phyloP scores from a whole-genome alignment of 2,888 invertebrate genomes.

The Aphelenchoides bicaudatus region DNA sequence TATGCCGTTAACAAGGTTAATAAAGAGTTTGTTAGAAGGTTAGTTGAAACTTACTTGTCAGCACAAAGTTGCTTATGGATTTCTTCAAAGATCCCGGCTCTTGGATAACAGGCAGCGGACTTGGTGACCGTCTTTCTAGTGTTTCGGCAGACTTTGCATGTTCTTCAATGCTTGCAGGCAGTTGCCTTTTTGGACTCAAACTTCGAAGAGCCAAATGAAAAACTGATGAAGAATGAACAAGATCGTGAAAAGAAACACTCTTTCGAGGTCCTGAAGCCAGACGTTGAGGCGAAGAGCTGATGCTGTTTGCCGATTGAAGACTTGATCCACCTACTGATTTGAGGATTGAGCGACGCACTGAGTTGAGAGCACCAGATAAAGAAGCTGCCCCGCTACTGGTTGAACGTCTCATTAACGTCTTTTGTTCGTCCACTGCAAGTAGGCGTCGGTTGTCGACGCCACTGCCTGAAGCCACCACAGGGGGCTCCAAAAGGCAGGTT shows the following conservation, averaged over 20 bases:
- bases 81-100: conserved; percentile 2
- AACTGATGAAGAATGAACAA: conserved; percentile 24
- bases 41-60: conserved; percentile 1
- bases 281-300: neutral
- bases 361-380: neutral
- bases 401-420: conserved; percentile 9
- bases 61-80: neutral
- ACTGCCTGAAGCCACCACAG: neutral
- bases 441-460: neutral
- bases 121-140: too few species aligned
- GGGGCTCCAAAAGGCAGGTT: too few species aligned
- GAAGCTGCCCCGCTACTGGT: conserved; percentile 13
- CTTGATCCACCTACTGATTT: conserved; percentile 6
- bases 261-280: conserved; percentile 15
- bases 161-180: neutral
- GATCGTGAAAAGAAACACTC: conserved; percentile 28
- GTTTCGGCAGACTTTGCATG: conserved; percentile 4
- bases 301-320: too few species aligned
- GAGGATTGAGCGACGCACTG: conserved; percentile 16
- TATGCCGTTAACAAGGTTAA: too few species aligned
- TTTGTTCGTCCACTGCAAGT: neutral
- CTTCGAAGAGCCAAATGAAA: conserved; percentile 27
- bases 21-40: too few species aligned
- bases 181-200: conserved; percentile 22
- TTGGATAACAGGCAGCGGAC: too few species aligned